Conservation (phyloP, 2,113 vertebrate genomes). For the mouse (Mus musculus) region GRCm39 chr1:49894501-49895000, state of each 20-base stretch:
- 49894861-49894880: constrained; percentile 29
- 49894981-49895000: not conserved
- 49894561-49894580: too few relatives aligned
- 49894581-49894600: too few relatives aligned
- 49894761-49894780: constrained; percentile 63
- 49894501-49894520: too few relatives aligned
- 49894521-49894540: too few relatives aligned
- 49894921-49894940: not conserved
- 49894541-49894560: too few relatives aligned
- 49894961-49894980: not conserved
- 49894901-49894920: not conserved
- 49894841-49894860: constrained; percentile 53
- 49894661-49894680: not conserved
- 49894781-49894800: constrained; percentile 63
- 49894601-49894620: not conserved
- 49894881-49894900: constrained; percentile 6
- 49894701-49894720: constrained; percentile 19
- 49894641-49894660: constrained; percentile 35
- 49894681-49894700: constrained; percentile 25
- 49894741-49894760: constrained; percentile 59
- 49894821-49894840: constrained; percentile 60
- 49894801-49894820: constrained; percentile 65
- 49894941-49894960: not conserved
- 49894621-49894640: not conserved
- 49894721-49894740: constrained; percentile 49